These are phyloP conservation scores for Raphicerus campestris DNA, from an alignment of 2,113 vertebrate genomes.

Conservation along the genomic window DNA sequence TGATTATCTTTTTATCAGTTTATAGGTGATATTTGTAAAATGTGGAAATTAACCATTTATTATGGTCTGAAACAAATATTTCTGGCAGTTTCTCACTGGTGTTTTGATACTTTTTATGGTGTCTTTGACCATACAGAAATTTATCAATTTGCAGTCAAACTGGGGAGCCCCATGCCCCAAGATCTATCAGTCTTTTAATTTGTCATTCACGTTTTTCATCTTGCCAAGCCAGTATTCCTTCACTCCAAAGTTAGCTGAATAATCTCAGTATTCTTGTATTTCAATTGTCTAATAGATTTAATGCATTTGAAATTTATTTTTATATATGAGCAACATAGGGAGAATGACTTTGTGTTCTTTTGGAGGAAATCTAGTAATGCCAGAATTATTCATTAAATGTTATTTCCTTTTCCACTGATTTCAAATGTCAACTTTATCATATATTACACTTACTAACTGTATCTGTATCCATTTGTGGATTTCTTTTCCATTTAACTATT, in stretches of 20 bases:
- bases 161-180: neutral
- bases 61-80: neutral
- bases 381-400: neutral
- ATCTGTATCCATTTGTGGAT: neutral
- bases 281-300: neutral
- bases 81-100: neutral
- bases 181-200: neutral
- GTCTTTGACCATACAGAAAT: neutral
- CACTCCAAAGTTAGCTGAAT: neutral
- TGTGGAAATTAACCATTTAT: neutral
- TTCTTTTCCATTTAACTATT: neutral
- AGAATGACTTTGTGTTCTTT: neutral
- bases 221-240: neutral
- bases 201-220: neutral
- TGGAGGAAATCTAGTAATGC: neutral
- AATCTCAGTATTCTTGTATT: neutral
- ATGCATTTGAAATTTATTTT: constrained; percentile 9
- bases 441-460: neutral
- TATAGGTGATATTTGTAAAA: neutral
- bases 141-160: neutral
- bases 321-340: neutral
- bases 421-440: neutral
- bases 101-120: neutral
- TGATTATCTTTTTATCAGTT: neutral
- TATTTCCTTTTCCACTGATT: neutral